Conservation (phyloP, 2,113 vertebrate genomes). For the Donacobius atricapilla region DNA sequence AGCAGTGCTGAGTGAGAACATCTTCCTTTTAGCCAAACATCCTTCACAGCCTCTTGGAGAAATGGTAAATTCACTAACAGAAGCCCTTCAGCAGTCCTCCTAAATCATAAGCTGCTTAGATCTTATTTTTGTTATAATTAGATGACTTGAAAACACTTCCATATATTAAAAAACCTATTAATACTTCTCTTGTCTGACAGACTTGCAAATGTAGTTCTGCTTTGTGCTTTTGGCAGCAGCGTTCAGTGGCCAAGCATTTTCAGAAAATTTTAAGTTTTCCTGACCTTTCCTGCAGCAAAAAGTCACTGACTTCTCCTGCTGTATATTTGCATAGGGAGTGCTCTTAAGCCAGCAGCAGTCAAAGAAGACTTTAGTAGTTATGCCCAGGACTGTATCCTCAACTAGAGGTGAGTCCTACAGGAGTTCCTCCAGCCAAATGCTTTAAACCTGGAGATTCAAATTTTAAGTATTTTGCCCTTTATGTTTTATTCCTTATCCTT, state of each 20-base stretch:
- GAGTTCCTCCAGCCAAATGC: not conserved
- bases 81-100: not conserved
- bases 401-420: not conserved
- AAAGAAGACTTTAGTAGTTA: not conserved
- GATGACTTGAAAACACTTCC: not conserved
- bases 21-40: not conserved
- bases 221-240: not conserved
- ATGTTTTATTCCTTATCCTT: not conserved
- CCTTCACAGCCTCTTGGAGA: not conserved
- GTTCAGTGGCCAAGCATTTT: not conserved
- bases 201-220: not conserved
- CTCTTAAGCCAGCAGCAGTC: not conserved
- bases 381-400: not conserved
- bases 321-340: not conserved
- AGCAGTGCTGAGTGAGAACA: not conserved
- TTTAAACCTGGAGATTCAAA: not conserved
- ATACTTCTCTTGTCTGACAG: not conserved
- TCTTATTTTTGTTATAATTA: not conserved
- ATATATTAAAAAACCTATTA: not conserved
- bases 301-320: not conserved
- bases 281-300: slow-evolving; percentile 18
- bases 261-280: not conserved
- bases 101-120: not conserved
- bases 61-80: not conserved
- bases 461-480: not conserved